Evolutionary conservation across 2,113 vertebrate genomes (phyloP), one percentile per base, ranked within the genome.

Genomic region (Nipponia nippon): DNA sequence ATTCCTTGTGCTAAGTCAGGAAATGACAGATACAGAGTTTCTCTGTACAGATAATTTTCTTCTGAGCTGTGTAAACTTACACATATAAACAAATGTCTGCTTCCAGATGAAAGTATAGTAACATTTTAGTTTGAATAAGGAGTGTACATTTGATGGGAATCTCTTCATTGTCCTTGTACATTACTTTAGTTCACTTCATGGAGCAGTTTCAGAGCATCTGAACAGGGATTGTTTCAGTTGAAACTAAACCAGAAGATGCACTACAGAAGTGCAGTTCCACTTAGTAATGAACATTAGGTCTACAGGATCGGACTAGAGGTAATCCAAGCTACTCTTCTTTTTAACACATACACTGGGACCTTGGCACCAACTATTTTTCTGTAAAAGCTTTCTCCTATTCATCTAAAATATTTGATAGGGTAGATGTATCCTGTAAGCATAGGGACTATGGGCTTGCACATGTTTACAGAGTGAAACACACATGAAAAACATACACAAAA

Each of bases 141-240:
- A 5, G 0, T 26, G 14, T 27, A n/a, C 4, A 14, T 65, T 91
- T 81, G 25, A 65, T 7, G 3, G 1, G 0, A 59, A 38, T 42
- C 17, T 10, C 21, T 77, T 56, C 25, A 8, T 42, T 75, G 27
- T 42, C 3, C 2, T 53, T 69, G 38, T 9, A 40, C 16, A 13
- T 76, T 49, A 25, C 32, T 49, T 58, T 27, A 69, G n/a, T 22
- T 77, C 15, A 26, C 29, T 55, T 27, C 16, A 72, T 25, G 20
- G 4, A 77, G 15, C 16, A 55, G 26, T 61, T 93, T 87, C n/a
- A 72, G 63, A 73, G 11, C 14, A 63, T 18, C 11, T 32, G 32
- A 40, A 49, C 8, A 38, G 16, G n/a, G 16, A 38, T 53, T 0
- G 2, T 69, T 87, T 46, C n/a, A 29, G 7, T 1, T 83, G 38